Percentiles rank a stretch among this genome's conserved stretches.
Conservation (phyloP, 2,797 vertebrate species). For the Cyprinella venusta region DNA sequence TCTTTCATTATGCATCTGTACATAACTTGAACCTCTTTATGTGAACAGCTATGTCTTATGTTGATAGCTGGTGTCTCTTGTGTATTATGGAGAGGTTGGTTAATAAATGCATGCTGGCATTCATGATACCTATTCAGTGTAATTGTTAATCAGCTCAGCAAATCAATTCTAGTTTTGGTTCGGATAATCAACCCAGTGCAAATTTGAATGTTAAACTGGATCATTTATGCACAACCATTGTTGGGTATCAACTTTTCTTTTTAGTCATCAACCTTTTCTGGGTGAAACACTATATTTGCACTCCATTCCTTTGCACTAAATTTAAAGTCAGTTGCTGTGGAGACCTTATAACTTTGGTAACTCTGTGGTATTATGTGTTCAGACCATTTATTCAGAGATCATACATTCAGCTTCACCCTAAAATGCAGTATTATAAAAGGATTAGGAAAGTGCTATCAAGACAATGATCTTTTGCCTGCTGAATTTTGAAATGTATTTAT, state of each 20-base stretch:
- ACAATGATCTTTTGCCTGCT: too few relatives aligned
- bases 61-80: neutral
- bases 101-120: neutral
- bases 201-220: neutral
- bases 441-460: neutral
- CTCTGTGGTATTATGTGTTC: neutral
- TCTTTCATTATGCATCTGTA: neutral
- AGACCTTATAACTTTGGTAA: neutral
- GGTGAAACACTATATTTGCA: neutral
- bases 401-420: neutral
- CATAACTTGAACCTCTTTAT: neutral
- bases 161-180: neutral
- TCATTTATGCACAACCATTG: neutral
- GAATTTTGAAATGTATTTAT: too few relatives aligned
- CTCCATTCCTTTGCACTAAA: neutral
- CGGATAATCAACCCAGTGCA: neutral
- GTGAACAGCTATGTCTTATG: neutral
- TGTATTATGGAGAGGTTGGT: neutral
- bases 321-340: slow-evolving; percentile 9
- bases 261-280: neutral
- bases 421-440: neutral
- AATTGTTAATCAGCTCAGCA: neutral
- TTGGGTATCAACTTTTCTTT: neutral
- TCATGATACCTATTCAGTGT: neutral
- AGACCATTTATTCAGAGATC: neutral